Base-by-base conservation (phyloP, 2,113 vertebrate species). In the Python bivittatus region DNA sequence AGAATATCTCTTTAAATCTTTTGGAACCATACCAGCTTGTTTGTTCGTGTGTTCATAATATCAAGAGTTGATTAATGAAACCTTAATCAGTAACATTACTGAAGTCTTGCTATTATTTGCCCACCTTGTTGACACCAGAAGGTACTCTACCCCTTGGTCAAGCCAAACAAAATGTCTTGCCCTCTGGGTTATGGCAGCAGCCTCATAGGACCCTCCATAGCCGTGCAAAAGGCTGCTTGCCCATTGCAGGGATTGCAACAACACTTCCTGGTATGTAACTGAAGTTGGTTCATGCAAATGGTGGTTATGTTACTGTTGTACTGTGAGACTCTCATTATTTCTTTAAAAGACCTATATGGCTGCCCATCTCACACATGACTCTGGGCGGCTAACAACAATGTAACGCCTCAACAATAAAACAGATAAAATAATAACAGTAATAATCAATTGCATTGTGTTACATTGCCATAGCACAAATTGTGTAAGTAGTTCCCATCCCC, bases 51-150 rank as follows among this genome's bases (percentile, higher is more conserved):
- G 5, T 48, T 48, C 7, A 48, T 48, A 48, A 48, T 48, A 53
- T 88, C 64, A 91, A 25, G 72, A 61, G 33, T 44, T 54, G 33
- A 0, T 6, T 0, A 0, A 8, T 53, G 2, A 0, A 42, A 23
- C 3, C 23, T 90, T 58, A n/a, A 64, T 83, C 57, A 38, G 53
- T 87, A 42, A 5, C 0, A 85, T 91, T 92, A 95, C 92, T 20
- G 13, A 86, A 54, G 8, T 87, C 22, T 33, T 87, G 29, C 52
- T 22, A 86, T 53, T 86, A 44, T 15, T 48, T 48, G 7, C n/a
- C 1, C 0, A 87, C 17, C 15, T 25, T 42, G 13, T 60, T 48
- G 38, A 12, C 13, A 48, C 58, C 15, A 44, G 38, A 29, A 64
- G 42, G 15, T 48, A 89, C 13, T 48, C 42, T 89, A 29, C 22